phyloP scores from a whole-genome alignment of 2,888 invertebrate species.

The Torymus texanus region DNA sequence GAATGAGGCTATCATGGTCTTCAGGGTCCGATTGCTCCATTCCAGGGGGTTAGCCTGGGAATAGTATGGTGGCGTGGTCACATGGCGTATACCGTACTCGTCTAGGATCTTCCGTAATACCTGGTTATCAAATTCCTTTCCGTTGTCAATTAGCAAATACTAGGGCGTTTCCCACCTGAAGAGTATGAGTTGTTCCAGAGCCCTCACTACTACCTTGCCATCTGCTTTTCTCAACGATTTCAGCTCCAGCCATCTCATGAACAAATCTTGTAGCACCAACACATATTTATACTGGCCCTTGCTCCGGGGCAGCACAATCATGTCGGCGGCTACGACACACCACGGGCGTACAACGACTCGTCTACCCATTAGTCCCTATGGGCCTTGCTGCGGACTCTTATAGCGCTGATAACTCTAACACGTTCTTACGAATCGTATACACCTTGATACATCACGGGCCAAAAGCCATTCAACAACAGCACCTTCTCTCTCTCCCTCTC shows the following conservation, averaged over 20 bases:
- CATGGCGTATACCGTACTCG: conserved; percentile 34
- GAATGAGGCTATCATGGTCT: conserved; percentile 54
- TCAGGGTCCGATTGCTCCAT: conserved; percentile 58
- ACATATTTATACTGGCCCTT: background rate
- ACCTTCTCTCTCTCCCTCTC: too few relatives aligned
- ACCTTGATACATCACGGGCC: too few relatives aligned
- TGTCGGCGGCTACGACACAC: background rate
- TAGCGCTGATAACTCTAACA: too few relatives aligned
- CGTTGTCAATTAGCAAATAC: conserved; percentile 32
- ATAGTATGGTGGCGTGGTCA: conserved; percentile 56
- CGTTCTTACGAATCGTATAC: too few relatives aligned
- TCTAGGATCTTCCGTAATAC: background rate
- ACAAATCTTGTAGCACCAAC: conserved; percentile 3
- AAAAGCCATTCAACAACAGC: too few relatives aligned
- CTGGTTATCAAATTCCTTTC: conserved; percentile 31
- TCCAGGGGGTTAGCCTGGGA: conserved; percentile 63
- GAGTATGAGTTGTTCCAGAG: background rate
- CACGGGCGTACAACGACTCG: background rate
- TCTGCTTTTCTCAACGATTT: background rate
- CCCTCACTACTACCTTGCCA: background rate
- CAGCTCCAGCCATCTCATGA: background rate
- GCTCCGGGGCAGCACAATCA: background rate
- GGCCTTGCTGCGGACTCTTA: too few relatives aligned
- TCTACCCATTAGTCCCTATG: background rate
- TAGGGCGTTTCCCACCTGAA: conserved; percentile 22